Conservation (phyloP, 2,888 invertebrate genomes). For the Eupithecia pulchellata region DNA sequence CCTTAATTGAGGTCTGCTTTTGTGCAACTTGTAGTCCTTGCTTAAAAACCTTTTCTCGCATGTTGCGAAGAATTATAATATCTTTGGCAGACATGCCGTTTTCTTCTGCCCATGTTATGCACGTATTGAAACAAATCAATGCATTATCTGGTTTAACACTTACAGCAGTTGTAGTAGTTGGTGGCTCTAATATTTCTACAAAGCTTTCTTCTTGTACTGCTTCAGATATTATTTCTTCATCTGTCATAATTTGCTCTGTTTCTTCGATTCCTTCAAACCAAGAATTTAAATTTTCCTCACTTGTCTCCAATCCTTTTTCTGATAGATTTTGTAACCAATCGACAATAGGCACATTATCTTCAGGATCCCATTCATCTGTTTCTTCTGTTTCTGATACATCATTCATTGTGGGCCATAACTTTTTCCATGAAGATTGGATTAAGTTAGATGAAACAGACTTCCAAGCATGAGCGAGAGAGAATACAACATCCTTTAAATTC, state of each 20-base stretch:
- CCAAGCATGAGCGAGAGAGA: constrained; percentile 51
- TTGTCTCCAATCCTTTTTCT: constrained; percentile 50
- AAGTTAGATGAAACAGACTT: constrained; percentile 33
- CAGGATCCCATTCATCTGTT: constrained; percentile 45
- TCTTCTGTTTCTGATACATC: constrained; percentile 47
- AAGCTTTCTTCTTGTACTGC: constrained; percentile 38
- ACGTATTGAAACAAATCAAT: constrained; percentile 47
- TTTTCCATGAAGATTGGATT: constrained; percentile 52
- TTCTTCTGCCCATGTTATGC: constrained; percentile 52
- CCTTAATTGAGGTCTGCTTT: neutral
- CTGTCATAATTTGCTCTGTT: constrained; percentile 15
- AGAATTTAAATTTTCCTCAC: constrained; percentile 35
- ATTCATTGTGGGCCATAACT: constrained; percentile 50
- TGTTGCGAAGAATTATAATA: neutral
- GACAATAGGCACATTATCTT: constrained; percentile 35
- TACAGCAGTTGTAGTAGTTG: too few species aligned
- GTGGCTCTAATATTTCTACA: constrained; percentile 17
- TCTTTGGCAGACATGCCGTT: constrained; percentile 27
- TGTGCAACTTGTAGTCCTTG: constrained; percentile 7
- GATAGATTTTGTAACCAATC: constrained; percentile 49
- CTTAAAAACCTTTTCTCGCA: neutral
- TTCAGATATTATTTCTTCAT: constrained; percentile 37
- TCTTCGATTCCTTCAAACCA: constrained; percentile 41
- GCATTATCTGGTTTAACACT: too few species aligned
- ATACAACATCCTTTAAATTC: constrained; percentile 42